These are phyloP conservation scores for Trachythela sp. DNA, from an alignment of 64 coral and sea anemone species.

Conservation along the genomic window DNA sequence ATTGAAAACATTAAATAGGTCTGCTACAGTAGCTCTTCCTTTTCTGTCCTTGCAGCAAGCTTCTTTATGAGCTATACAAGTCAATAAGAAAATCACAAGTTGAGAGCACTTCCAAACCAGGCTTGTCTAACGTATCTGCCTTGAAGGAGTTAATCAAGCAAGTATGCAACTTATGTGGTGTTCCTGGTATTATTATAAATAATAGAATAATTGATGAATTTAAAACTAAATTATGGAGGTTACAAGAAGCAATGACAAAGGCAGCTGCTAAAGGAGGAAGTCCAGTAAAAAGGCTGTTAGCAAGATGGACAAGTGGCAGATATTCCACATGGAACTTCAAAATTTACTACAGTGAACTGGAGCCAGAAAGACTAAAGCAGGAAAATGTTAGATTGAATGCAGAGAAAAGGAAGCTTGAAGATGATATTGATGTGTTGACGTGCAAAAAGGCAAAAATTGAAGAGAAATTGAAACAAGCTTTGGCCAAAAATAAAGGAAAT, in stretches of 20 bases:
- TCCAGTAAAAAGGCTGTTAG: background rate
- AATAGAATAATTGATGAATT: background rate
- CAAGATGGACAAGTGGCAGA: background rate
- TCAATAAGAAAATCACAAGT: background rate
- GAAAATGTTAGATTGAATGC: background rate
- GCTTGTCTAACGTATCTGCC: background rate
- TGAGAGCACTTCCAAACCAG: background rate
- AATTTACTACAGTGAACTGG: slow-evolving; percentile 9
- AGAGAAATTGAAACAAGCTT: background rate
- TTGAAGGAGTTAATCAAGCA: background rate
- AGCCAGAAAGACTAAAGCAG: background rate
- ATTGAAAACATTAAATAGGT: too few relatives aligned
- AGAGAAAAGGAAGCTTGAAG: slow-evolving; percentile 21
- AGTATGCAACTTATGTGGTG: background rate
- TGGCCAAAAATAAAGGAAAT: background rate
- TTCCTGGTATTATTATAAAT: background rate
- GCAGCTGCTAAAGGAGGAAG: background rate
- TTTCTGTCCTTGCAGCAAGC: background rate
- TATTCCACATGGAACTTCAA: background rate
- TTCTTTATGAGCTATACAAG: slow-evolving; percentile 1
- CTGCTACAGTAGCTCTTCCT: too few relatives aligned
- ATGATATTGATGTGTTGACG: background rate
- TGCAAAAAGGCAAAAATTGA: slow-evolving; percentile 5
- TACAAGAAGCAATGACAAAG: background rate
- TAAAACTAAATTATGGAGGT: slow-evolving; percentile 4